Evolutionary conservation across 2,888 invertebrate species (phyloP).

Genomic region (Baccha elongata): DNA sequence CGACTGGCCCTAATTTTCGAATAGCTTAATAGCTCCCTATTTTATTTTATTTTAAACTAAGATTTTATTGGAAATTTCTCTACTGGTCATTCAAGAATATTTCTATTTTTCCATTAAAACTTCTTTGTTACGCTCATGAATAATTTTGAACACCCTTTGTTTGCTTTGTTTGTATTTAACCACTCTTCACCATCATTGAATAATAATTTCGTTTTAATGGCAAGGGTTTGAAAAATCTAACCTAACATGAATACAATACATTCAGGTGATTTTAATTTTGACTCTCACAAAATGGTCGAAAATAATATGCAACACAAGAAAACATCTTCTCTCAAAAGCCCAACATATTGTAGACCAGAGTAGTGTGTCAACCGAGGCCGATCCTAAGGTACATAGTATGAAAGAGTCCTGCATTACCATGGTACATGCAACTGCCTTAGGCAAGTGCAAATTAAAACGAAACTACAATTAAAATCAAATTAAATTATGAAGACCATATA

Average conservation of each 20-base stretch:
- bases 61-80: too few relatives aligned
- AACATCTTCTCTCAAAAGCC: constrained; percentile 28
- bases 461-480: constrained; percentile 73
- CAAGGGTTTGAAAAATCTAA: constrained; percentile 24
- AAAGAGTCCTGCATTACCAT: neutral
- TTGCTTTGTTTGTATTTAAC: too few relatives aligned
- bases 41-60: too few relatives aligned
- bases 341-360: constrained; percentile 1
- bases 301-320: constrained; percentile 13
- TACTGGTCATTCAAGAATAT: too few relatives aligned
- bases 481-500: constrained; percentile 66
- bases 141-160: neutral
- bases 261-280: neutral
- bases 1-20: too few relatives aligned
- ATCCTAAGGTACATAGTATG: too few relatives aligned
- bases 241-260: neutral
- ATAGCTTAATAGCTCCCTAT: too few relatives aligned
- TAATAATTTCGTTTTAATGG: constrained; percentile 34
- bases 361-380: neutral
- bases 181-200: constrained; percentile 9
- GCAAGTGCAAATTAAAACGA: constrained; percentile 67
- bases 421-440: constrained; percentile 14
- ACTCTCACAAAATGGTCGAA: constrained; percentile 15
- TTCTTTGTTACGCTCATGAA: too few relatives aligned
- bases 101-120: too few relatives aligned